Percentiles rank a stretch among this genome's conserved stretches.
Conservation (phyloP, 1,140 invertebrate genomes). For the Hylaeus volcanicus region DNA sequence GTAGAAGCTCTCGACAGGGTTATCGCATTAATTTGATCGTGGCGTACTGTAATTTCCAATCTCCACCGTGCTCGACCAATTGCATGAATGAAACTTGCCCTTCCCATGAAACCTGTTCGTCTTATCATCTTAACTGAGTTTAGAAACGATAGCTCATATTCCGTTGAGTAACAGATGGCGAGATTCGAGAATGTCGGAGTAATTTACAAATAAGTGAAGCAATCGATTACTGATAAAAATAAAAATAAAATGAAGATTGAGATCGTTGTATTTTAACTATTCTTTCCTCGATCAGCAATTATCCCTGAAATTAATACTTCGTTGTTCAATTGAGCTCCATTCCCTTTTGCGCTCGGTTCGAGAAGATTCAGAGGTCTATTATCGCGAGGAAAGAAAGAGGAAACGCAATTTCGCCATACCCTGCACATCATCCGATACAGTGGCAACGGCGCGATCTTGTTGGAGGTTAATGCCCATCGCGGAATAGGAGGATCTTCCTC, state of each 20-base stretch:
- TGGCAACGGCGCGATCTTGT: not conserved
- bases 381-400: not conserved
- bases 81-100: not conserved
- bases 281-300: too few species aligned
- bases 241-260: too few species aligned
- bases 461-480: conserved; percentile 24
- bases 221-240: too few species aligned
- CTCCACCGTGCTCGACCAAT: not conserved
- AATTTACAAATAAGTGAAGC: too few species aligned
- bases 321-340: too few species aligned
- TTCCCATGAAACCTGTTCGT: not conserved
- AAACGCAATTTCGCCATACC: conserved; percentile 1
- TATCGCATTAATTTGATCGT: conserved; percentile 6
- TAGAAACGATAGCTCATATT: too few species aligned
- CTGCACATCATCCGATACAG: not conserved
- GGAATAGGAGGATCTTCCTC: conserved; percentile 19
- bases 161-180: too few species aligned
- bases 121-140: too few species aligned
- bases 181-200: too few species aligned
- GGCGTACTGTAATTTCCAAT: not conserved
- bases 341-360: not conserved
- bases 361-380: not conserved
- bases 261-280: too few species aligned
- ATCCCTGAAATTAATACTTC: too few species aligned
- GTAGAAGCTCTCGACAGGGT: not conserved